Evolutionary conservation across 2,888 invertebrate genomes (phyloP), one percentile per base, ranked within the genome.

Genomic region (Harmothoe impar): DNA sequence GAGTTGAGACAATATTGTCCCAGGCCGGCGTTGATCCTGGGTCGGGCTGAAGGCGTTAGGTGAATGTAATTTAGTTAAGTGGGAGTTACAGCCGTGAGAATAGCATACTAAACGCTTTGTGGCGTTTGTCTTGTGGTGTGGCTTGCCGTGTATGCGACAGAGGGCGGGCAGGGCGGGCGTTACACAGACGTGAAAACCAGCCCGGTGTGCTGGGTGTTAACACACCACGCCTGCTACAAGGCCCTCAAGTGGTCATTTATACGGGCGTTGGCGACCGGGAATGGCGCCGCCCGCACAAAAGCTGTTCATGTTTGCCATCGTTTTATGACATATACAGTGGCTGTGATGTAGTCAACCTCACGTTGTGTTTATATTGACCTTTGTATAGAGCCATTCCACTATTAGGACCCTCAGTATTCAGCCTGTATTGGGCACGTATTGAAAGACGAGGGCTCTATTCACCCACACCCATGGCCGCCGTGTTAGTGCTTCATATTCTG

Each of bases 281-380:
- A 84, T 84, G 84, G 84, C 84, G 84, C 84, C 84, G 33, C 33
- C 33, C 43, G 23, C 33, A 84, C 84, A 84, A 84, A 33, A 84
- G 84, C 35, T 51, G 7, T 51, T 84, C 84, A 51, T 84, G 84
- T 84, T 84, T 84, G 84, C 84, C 5, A 35, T 43, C 29, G 84
- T 84, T 84, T 84, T 84, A 84, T 84, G 84, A 84, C 84, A 84
- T 84, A 84, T 84, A 84, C 84, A 84, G 23, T 84, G 33, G 51
- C 84, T 84, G 84, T 51, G 51, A 84, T 84, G 84, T 84, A 23
- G 84, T 84, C 84, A 84, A 84, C 84, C 84, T 84, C 84, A 84
- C 84, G 84, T 84, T 84, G 5, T 84, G 84, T 51, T 51, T 84
- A 84, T 84, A 51, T 84, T 84, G 84, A 84, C 33, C 84, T 72